Evolutionary conservation across 2,888 invertebrate genomes (phyloP), one percentile per base, ranked within the genome.

Genomic region (Gisinianus flammeolus): DNA sequence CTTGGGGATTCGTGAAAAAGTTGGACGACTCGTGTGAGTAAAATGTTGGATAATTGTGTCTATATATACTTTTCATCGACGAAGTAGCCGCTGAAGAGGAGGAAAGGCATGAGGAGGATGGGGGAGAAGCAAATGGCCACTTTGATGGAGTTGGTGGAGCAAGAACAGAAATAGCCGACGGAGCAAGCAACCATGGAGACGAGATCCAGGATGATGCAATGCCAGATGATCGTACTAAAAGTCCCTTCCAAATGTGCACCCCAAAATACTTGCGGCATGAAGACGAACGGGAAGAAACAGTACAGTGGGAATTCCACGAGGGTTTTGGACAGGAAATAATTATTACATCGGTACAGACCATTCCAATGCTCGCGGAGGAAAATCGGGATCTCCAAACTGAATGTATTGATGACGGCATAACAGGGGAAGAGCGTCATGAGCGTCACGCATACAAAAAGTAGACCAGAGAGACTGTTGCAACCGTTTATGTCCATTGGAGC

Each of bases 391-490:
- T 97, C 97, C 0, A 92, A 90, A 84, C 94, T 94, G 87, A 97
- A 96, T 62, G 95, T 94, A 95, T 95, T 86, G n/a, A 66, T 58
- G 26, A 66, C 12, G 4, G 64, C 12, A 28, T n/a, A 28, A 8
- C 28, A 26, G 87, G 96, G 96, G 85, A 95, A 94, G 87, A 97
- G 96, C 5, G 97, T 96, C 92, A 96, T 93, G 86, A 95, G 95
- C 22, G 94, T 94, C 70, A 96, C 90, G 86, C 96, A 93, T 86
- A 96, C 91, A 87, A 96, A 97, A 75, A 97, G 90, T 31, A 93
- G 95, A 64, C 96, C 97, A 86, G 96, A 96, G 83, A 97, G 94
- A 87, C 97, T 97, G 92, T 94, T 94, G 0, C 97, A 94, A 1
- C 95, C 97, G 85, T 94, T 93, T 87, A 94, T 94, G 86, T 93